These are phyloP conservation scores for Sardina pilchardus DNA, from an alignment of 2,113 vertebrate genomes.

Conservation along the genomic window DNA sequence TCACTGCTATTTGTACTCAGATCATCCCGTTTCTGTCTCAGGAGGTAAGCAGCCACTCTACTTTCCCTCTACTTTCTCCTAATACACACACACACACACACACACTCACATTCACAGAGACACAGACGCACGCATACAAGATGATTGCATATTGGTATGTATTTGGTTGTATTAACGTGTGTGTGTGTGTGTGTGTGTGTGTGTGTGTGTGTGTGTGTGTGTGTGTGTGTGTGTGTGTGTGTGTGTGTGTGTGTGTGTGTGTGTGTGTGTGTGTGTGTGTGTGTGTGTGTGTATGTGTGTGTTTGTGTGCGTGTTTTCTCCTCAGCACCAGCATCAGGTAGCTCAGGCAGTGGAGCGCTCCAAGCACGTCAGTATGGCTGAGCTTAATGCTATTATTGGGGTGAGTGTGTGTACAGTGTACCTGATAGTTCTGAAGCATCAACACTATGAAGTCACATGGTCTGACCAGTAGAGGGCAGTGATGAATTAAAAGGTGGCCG, in stretches of 20 bases:
- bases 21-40: conserved; percentile 53
- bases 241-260: not conserved
- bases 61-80: not conserved
- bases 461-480: too few relatives aligned
- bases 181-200: not conserved
- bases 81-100: too few relatives aligned
- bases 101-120: too few relatives aligned
- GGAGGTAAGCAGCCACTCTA: conserved; percentile 42
- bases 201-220: conserved; percentile 18
- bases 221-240: not conserved
- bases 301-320: conserved; percentile 5
- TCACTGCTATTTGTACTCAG: conserved; percentile 54
- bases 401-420: conserved; percentile 31
- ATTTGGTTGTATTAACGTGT: not conserved
- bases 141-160: not conserved
- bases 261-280: not conserved
- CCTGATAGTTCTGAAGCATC: too few relatives aligned
- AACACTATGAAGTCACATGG: too few relatives aligned
- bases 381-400: conserved; percentile 53
- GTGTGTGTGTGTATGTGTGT: conserved; percentile 11
- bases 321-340: conserved; percentile 53
- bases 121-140: too few relatives aligned
- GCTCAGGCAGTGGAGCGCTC: conserved; percentile 53
- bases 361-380: conserved; percentile 54
- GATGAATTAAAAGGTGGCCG: too few relatives aligned